Percentiles rank a stretch among this genome's conserved stretches.
Evolutionary conservation across 2,888 invertebrate species (phyloP).

Genomic region (Onthophagus sagittarius): DNA sequence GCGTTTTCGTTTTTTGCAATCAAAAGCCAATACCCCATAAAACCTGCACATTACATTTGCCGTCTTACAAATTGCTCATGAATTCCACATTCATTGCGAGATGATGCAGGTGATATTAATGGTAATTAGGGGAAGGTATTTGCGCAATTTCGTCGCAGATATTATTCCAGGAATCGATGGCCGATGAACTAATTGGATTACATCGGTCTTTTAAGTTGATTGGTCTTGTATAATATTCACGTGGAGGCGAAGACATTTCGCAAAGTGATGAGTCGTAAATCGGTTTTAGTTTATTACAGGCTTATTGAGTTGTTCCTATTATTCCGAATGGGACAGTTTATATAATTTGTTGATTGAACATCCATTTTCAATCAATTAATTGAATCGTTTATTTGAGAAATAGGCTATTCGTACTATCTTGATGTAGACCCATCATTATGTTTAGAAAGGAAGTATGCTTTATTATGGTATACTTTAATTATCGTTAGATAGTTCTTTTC

Average conservation of each 20-base stretch:
- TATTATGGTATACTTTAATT: no score
- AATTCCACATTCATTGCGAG: conserved; percentile 5
- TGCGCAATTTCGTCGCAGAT: not conserved
- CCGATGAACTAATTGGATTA: not conserved
- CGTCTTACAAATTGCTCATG: conserved; percentile 6
- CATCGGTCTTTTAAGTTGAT: conserved; percentile 9
- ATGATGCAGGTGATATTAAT: conserved; percentile 8
- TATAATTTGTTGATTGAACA: not conserved
- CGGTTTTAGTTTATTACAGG: not conserved
- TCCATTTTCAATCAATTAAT: not conserved
- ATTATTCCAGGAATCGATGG: not conserved
- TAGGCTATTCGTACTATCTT: no score
- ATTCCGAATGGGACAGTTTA: not conserved
- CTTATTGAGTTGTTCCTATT: not conserved
- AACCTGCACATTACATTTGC: not conserved
- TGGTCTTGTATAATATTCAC: not conserved
- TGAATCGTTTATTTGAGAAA: no score
- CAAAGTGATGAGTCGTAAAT: not conserved
- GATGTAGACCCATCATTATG: no score
- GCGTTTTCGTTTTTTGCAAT: not conserved
- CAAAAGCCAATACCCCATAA: not conserved
- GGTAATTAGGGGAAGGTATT: conserved; percentile 4
- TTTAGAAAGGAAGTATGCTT: no score
- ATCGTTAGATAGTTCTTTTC: no score
- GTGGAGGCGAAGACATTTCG: not conserved